Base-by-base conservation (phyloP, 2,888 invertebrate species). In the Diarsia dahlii region DNA sequence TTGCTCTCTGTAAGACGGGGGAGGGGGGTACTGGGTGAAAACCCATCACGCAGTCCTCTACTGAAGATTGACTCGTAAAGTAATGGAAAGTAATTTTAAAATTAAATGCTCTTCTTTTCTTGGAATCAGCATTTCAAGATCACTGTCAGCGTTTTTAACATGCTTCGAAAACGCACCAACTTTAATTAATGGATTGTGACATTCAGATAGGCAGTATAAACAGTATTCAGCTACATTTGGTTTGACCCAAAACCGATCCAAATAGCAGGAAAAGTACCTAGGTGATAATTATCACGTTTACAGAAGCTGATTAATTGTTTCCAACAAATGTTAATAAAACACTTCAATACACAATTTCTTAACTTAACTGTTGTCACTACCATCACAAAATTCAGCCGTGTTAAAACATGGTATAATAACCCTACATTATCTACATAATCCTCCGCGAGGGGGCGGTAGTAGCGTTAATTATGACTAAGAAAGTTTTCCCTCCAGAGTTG, bases 391-490 rank as follows among this genome's bases (percentile, higher is more conserved):
- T 67, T 64, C n/a, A 64, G 50, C 12, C 56, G 23, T 23, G 45
- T 56, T 75, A n/a, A 58, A 82, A 76, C 76, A 68, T 76, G 76
- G 45, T 46, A 60, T 50, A 71, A 60, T 50, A 71, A 73, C 54
- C 48, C 23, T 50, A 72, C 50, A 65, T 72, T 58, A 80, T 81
- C 70, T 68, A 62, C 73, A 71, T 80, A 80, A 81, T 80, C 63
- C 63, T 39, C 23, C 18, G 46, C 39, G 34, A 13, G n/a, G 60
- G 5, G 5, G 13, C 48, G 13, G 23, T 9, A 28, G 23, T 58
- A 4, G 34, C 72, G 80, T 87, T 86, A 85, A 87, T 86, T 87
- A 88, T 83, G 76, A 80, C 75, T 71, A 71, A 74, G 84, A 86
- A 87, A 86, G 83, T 86, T 86, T 58, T 45, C 46, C 60, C 58